These are phyloP conservation scores for Eupsilia transversa DNA, from an alignment of 2,888 invertebrate genomes.

Conservation along the genomic window DNA sequence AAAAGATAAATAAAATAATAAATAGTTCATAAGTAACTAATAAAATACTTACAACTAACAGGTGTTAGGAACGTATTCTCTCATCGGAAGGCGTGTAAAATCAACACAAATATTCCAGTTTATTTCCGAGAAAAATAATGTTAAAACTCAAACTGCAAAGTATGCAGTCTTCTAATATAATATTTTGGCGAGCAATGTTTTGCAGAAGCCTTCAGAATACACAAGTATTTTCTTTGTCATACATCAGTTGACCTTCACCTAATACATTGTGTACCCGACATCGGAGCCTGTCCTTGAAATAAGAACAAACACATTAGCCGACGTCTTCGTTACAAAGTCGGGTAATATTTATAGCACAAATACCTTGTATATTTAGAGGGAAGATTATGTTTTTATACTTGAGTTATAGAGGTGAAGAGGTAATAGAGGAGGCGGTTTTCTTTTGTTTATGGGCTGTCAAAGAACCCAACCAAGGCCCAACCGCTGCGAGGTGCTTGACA, in stretches of 20 bases:
- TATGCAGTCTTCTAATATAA: neutral
- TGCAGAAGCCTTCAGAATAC: neutral
- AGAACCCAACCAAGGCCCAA: neutral
- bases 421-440: neutral
- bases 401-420: conserved; percentile 13
- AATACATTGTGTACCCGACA: conserved; percentile 20
- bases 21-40: too few relatives aligned
- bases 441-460: conserved; percentile 13
- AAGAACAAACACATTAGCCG: conserved; percentile 45
- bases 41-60: too few relatives aligned
- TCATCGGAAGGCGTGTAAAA: too few relatives aligned
- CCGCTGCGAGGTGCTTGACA: neutral
- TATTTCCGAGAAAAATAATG: neutral
- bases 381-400: conserved; percentile 46
- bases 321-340: conserved; percentile 31
- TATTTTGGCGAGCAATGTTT: neutral
- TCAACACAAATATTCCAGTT: neutral
- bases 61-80: too few relatives aligned
- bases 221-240: neutral
- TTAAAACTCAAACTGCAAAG: neutral
- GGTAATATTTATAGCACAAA: conserved; percentile 43
- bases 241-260: conserved; percentile 27
- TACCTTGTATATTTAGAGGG: conserved; percentile 10
- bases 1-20: too few relatives aligned
- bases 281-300: conserved; percentile 30